Evolutionary conservation across 2,888 invertebrate species (phyloP).

Genomic region (Bibio marci): DNA sequence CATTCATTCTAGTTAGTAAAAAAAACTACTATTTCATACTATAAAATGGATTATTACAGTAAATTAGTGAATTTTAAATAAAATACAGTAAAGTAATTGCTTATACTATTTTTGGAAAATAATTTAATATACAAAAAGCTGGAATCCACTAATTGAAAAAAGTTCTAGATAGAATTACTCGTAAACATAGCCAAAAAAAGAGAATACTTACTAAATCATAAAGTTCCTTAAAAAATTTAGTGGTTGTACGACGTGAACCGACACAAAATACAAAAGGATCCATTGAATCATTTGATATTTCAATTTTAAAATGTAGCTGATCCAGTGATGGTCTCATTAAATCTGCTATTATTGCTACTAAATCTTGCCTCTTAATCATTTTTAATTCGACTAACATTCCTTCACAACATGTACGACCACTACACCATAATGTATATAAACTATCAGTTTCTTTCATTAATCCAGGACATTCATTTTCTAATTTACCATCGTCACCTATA

Average conservation of each 20-base stretch:
- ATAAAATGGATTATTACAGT: no score
- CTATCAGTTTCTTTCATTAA: conserved; percentile 89
- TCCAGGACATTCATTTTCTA: conserved; percentile 46
- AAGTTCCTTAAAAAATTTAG: conserved; percentile 77
- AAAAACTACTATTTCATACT: no score
- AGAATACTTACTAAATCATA: conserved; percentile 58
- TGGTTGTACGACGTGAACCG: conserved; percentile 75
- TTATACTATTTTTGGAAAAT: no score
- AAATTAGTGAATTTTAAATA: no score
- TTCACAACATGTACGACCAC: conserved; percentile 86
- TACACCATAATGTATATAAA: conserved; percentile 88
- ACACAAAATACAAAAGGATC: conserved; percentile 87
- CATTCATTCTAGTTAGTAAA: no score
- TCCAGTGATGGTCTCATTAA: conserved; percentile 73
- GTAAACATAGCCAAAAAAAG: no score
- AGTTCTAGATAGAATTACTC: no score
- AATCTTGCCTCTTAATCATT: conserved; percentile 89
- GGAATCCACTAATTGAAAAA: no score
- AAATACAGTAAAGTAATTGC: no score
- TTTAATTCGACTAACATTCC: conserved; percentile 93
- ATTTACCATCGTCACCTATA: conserved; percentile 64
- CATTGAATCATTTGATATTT: conserved; percentile 77
- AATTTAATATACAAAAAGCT: no score
- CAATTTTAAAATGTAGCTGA: conserved; percentile 70
- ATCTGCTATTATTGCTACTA: conserved; percentile 72